These are phyloP conservation scores for Pyrgus malvae DNA, from an alignment of 2,888 invertebrate species.

Conservation along the genomic window DNA sequence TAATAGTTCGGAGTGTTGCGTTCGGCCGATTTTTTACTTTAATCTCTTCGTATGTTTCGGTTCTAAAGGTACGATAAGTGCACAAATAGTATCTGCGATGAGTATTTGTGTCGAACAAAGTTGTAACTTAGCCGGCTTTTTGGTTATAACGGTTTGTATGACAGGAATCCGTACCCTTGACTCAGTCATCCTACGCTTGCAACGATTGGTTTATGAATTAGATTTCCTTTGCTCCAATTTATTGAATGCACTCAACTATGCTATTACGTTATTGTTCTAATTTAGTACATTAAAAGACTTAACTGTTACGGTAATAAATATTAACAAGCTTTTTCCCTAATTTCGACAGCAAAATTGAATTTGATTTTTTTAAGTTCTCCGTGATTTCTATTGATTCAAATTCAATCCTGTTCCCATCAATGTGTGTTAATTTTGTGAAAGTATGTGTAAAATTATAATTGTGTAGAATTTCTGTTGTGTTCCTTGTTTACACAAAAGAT, in stretches of 20 bases:
- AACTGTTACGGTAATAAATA: too few species aligned
- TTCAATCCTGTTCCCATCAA: too few species aligned
- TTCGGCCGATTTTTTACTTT: conserved; percentile 9
- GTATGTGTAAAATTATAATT: too few species aligned
- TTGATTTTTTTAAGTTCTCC: too few species aligned
- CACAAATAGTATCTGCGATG: background rate
- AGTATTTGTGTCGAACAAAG: conserved; percentile 21
- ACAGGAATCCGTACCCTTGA: conserved; percentile 52
- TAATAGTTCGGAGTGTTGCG: conserved; percentile 6
- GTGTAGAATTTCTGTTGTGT: too few species aligned
- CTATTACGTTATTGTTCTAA: background rate
- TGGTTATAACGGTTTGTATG: conserved; percentile 56
- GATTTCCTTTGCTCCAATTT: conserved; percentile 21
- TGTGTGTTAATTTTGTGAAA: too few species aligned
- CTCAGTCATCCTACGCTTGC: background rate
- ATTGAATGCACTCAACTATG: conserved; percentile 1
- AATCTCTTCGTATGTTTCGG: background rate
- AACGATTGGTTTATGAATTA: background rate
- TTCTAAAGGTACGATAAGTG: background rate
- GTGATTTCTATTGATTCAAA: too few species aligned
- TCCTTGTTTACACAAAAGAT: too few species aligned
- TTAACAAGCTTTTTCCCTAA: too few species aligned
- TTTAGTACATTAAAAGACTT: background rate
- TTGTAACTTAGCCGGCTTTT: conserved; percentile 55
- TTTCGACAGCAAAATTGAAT: too few species aligned